These are phyloP conservation scores for Drosophila sucinea DNA, from an alignment of 1,140 invertebrate genomes.

Conservation along the genomic window DNA sequence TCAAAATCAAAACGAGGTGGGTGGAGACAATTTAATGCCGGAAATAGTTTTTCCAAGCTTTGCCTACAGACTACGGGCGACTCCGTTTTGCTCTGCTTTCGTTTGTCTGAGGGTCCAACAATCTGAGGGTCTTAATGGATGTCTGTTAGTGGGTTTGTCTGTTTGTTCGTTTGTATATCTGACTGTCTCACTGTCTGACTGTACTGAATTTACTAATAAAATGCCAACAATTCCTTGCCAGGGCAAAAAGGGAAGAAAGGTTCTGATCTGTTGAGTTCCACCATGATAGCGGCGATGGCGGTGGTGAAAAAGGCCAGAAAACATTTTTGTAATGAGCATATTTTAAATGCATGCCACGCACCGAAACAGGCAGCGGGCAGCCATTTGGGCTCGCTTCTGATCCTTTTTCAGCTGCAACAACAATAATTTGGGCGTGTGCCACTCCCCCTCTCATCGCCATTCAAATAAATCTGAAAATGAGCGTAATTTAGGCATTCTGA, in stretches of 20 bases:
- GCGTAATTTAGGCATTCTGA: conserved; percentile 61
- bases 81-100: background rate
- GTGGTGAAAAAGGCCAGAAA: conserved; percentile 38
- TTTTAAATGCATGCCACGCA: conserved; percentile 72
- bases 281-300: conserved; percentile 17
- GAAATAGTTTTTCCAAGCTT: conserved; percentile 60
- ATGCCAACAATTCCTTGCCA: conserved; percentile 49
- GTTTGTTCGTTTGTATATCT: background rate
- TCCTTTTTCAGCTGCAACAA: conserved; percentile 12
- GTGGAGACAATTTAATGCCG: conserved; percentile 60
- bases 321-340: conserved; percentile 68
- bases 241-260: conserved; percentile 4
- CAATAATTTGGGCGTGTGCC: conserved; percentile 36
- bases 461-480: conserved; percentile 69
- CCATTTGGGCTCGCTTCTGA: conserved; percentile 18
- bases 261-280: conserved; percentile 1
- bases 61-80: conserved; percentile 17
- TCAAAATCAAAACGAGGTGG: conserved; percentile 3
- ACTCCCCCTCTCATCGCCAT: background rate
- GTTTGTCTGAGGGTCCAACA: background rate
- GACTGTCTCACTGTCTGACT: conserved; percentile 12
- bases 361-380: conserved; percentile 19
- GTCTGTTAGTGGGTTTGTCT: background rate
- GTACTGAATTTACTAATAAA: conserved; percentile 71
- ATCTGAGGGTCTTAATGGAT: no score